These are phyloP conservation scores for Sympetrum striolatum DNA, from an alignment of 2,888 invertebrate genomes.

Conservation along the genomic window DNA sequence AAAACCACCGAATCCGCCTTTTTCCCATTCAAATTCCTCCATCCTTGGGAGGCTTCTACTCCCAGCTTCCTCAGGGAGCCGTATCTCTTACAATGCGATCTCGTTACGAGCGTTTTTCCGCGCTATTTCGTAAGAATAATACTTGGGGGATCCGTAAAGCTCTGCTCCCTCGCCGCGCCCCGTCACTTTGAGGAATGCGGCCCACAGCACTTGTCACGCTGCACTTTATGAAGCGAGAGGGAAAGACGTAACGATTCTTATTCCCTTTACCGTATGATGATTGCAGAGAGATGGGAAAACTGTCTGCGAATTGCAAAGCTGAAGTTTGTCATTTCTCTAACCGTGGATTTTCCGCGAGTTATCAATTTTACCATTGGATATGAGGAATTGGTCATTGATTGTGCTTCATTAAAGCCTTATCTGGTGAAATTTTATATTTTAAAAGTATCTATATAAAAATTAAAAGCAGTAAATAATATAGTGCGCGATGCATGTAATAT, in stretches of 20 bases:
- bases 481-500: too few species aligned
- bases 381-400: too few species aligned
- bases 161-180: neutral
- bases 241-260: neutral
- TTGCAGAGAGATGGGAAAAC: neutral
- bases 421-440: too few species aligned
- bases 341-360: too few species aligned
- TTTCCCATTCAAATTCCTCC: neutral
- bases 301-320: too few species aligned
- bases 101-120: neutral
- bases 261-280: neutral
- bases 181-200: neutral
- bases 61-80: neutral
- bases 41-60: neutral
- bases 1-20: neutral
- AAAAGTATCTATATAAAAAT: too few species aligned
- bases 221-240: neutral
- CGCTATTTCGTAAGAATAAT: neutral
- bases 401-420: too few species aligned
- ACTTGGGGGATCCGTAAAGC: neutral
- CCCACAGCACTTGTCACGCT: neutral
- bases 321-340: too few species aligned
- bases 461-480: too few species aligned
- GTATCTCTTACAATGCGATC: neutral
- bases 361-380: too few species aligned